Base-by-base conservation (phyloP, 2,797 vertebrate genomes). In the Cryptoprocta ferox region DNA sequence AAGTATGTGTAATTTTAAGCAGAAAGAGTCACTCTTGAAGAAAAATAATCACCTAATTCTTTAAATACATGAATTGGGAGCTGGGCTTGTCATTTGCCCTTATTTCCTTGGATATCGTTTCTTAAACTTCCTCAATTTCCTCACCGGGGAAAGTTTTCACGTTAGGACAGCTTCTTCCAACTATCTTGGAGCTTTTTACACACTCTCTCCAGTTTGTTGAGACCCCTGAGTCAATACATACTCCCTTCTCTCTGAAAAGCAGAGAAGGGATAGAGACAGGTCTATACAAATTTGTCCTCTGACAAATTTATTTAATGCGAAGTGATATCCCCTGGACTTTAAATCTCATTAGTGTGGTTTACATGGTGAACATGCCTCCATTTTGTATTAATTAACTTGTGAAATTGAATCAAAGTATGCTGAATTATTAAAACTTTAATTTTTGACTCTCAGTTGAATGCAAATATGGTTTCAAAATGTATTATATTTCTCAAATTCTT, bases 371-470 rank as follows among this genome's bases (percentile, higher is more conserved):
- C n/a, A 26, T 2, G 4, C 8, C 71, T 89, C 48, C 35, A 18
- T 95, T 79, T 56, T 94, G 37, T 89, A 96, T 71, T 79, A 66
- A 96, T 91, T 95, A 91, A 28, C 86, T 48, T 91, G 94, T 82
- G 37, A 86, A 68, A 94, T 30, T 32, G 82, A 93, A 86, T 93
- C 56, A 35, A 96, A 84, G 15, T 56, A 76, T 65, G 42, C 9
- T 96, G 68, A 96, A 96, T 96, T 97, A 96, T 96, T 97, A 79
- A 97, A 86, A 45, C 90, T 21, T 94, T 95, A 61, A 78, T 96
- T 97, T 97, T 93, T 85, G 12, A 92, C 61, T 88, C 80, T 59
- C 61, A 11, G 32, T 84, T 84, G 71, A 37, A 91, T 50, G 24
- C 18, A 94, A 86, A 91, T 53, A 65, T 53, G n/a, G 35, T 85